Base-by-base conservation (phyloP, 2,797 vertebrate genomes). In the Clarias fuscus region DNA sequence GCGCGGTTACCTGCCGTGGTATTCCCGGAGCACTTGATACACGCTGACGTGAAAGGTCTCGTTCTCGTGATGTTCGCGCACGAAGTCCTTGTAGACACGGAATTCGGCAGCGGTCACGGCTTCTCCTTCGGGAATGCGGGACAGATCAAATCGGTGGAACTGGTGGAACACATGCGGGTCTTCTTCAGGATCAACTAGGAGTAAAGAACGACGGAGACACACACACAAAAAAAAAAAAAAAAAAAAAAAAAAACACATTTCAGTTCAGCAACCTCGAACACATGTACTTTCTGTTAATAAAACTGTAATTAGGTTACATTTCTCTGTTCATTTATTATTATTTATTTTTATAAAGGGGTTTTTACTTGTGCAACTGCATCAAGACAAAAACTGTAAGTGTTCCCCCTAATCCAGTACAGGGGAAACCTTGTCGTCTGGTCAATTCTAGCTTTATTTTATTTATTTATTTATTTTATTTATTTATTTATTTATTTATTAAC, bases 41-140 rank as follows among this genome's bases (percentile, higher is more conserved):
- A 99, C 91, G 1, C 94, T 96, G 90, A 99, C 95, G 86, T 91
- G 96, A 93, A 98, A 98, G 0, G 97, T 99, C 88, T 99, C 93
- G 0, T 99, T 99, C 90, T 97, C 95, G 0, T 94, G 92, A 80
- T 92, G 94, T 40, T 97, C 96, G 6, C 92, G 95, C 88, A 97
- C 90, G 84, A 96, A 97, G 87, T 97, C 96, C 92, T 99, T 99
- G 86, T 97, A 98, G 93, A 99, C 96, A 72, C 97, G 96, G 91
- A 99, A 97, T 88, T 99, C 98, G 0, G 97, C 98, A 0, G 97
- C 97, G 0, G 98, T 99, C 90, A 99, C 95, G 0, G 95, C 95
- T 88, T 99, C 98, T 61, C 97, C 97, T 71, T 98, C 96, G 0
- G 98, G 98, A 91, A 99, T 98, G 89, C 96, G 96, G 62, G 98